These are phyloP conservation scores for Drosophila mimica DNA, from an alignment of 2,888 invertebrate genomes.

Conservation along the genomic window DNA sequence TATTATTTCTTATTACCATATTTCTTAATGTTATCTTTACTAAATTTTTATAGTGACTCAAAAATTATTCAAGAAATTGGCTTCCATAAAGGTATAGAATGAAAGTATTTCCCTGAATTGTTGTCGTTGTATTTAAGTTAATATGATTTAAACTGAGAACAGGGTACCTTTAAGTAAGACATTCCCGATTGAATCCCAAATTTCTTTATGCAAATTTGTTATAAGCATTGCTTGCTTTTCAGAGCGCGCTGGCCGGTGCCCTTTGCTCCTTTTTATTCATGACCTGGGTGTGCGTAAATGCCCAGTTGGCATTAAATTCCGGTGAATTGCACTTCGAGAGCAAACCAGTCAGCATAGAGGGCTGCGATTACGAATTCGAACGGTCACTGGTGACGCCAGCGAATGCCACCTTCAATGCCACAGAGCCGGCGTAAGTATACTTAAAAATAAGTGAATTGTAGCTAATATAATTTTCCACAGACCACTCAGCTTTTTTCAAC, in stretches of 20 bases:
- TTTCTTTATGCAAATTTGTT: constrained; percentile 10
- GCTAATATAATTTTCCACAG: constrained; percentile 27
- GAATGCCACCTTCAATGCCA: constrained; percentile 46
- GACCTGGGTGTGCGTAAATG: constrained; percentile 89
- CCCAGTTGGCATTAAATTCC: constrained; percentile 88
- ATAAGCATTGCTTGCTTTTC: constrained; percentile 18
- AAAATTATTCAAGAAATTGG: background rate
- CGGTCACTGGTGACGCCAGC: constrained; percentile 36
- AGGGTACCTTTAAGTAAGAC: background rate
- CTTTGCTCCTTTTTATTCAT: constrained; percentile 87
- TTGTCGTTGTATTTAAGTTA: background rate
- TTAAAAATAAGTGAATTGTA: background rate
- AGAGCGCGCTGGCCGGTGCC: constrained; percentile 90
- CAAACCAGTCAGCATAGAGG: constrained; percentile 86
- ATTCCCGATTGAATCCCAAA: background rate
- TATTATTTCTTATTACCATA: background rate
- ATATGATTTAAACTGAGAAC: background rate
- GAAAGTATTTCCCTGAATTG: background rate
- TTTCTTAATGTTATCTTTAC: background rate
- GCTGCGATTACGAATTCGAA: constrained; percentile 87
- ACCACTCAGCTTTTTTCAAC: constrained; percentile 61
- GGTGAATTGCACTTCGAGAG: constrained; percentile 87
- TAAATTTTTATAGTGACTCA: background rate
- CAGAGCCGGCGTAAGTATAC: constrained; percentile 36
- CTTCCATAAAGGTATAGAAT: background rate